Evolutionary conservation across 2,888 invertebrate species (phyloP), one percentile per base, ranked within the genome.

Genomic region (Phaonia tiefii): DNA sequence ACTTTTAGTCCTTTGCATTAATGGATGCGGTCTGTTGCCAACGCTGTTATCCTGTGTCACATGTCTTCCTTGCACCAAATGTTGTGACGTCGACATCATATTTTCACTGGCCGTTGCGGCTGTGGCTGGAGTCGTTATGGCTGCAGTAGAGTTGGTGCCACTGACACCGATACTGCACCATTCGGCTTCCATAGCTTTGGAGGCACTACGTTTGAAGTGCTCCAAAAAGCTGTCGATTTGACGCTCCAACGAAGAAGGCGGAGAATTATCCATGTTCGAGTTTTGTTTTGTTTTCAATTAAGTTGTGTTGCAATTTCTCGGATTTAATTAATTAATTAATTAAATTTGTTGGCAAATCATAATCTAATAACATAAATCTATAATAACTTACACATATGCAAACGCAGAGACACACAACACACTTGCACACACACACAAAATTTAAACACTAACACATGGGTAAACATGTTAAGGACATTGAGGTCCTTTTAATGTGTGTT

Each of bases 191-290:
- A 95, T 95, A 77, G 95, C 95, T 88, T 94, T 94, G 74, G 95
- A 95, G 85, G 95, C 95, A 92, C 95, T 95, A 84, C 94, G 93
- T 89, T 95, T 95, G 89, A 95, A 95, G 89, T 95, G 95, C 92
- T 95, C 95, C 90, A 95, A 91, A 92, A 96, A 95, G 92, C 94
- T 95, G 93, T 96, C 96, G 92, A 96, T 95, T 92, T 95, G 95
- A 87, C 94, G 95, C 92, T 96, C 95, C 90, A 95, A 94, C 86
- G 93, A 95, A 84, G 93, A 93, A 86, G 94, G 93, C 84, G 94
- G 93, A 86, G 94, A 93, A 78, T 84, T 89, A 84, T 90, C 90
- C 90, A 90, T 90, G 46, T 75, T 84, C 46, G 1, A 3, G 11
- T 31, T 7, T 13, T n/a, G 44, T 69, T 46, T 20, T n/a, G 5